A percentile compares a stretch with the other conserved stretches of the same genome.
These are phyloP conservation scores for Tyrophagus putrescentiae DNA, from an alignment of 1,140 invertebrate species.

Conservation along the genomic window DNA sequence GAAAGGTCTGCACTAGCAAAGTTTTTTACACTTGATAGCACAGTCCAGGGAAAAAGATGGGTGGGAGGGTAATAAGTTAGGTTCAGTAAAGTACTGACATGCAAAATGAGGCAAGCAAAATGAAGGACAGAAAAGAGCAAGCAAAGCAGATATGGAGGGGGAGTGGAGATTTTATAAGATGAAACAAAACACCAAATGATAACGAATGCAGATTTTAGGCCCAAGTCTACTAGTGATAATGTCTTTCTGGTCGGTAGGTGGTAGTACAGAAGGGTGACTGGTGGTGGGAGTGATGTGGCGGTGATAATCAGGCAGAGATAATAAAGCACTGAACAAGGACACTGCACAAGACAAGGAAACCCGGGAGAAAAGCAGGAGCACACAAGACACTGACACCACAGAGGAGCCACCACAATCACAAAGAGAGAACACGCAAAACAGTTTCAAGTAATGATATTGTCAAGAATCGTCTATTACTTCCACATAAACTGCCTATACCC, in stretches of 20 bases:
- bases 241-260: not conserved
- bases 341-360: too few relatives aligned
- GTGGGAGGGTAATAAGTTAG: too few relatives aligned
- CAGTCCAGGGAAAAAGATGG: not conserved
- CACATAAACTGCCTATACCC: slow-evolving; percentile 19
- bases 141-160: not conserved
- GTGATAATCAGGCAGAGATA: too few relatives aligned
- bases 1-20: too few relatives aligned
- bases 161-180: not conserved
- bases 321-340: too few relatives aligned
- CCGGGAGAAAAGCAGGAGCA: too few relatives aligned
- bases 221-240: not conserved
- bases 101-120: too few relatives aligned
- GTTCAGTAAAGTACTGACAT: too few relatives aligned
- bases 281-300: not conserved
- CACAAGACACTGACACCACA: too few relatives aligned
- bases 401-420: not conserved
- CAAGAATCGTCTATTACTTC: slow-evolving; percentile 4
- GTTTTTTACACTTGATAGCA: too few relatives aligned
- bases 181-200: not conserved
- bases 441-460: not conserved
- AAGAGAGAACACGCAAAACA: not conserved
- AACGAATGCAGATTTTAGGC: slow-evolving; percentile 12
- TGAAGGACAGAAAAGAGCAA: not conserved
- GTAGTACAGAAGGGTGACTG: not conserved